Evolutionary conservation across 2,888 invertebrate species (phyloP), one percentile per base, ranked within the genome.

Genomic region (Fissipunctia ypsillon): DNA sequence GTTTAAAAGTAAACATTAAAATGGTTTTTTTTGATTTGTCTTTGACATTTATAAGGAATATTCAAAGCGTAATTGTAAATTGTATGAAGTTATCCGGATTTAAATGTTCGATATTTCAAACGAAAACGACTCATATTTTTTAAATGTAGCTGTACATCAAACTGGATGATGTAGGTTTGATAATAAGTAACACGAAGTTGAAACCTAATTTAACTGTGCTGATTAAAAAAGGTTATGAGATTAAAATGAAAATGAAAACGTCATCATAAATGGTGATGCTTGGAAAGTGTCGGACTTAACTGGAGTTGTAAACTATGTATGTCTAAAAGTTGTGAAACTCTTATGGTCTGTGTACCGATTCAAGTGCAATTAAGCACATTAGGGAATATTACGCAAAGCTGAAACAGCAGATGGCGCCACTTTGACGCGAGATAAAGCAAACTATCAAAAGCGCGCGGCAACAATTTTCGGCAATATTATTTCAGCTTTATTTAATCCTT

Each of bases 81-180:
- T 35, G 16, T 45, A 63, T 67, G 10, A 66, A 70, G 35, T 41
- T 41, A 41, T 43, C 9, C 45, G 6, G 28, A 78, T 78, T 67
- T 45, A n/a, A 65, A 43, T 66, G 12, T 60, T 72, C 14, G 7
- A 63, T 45, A 61, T 59, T 66, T 54, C 35, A 38, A 64, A 68
- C 25, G 31, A 54, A 67, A 38, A 38, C 35, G 25, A 41, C 48
- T 45, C 10, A 31, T 48, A 43, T 64, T 50, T 54, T 59, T 41
- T 14, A 56, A 63, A 69, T 41, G 4, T 35, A 45, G 54, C 43
- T 35, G 54, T 31, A 38, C 41, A 35, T 69, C 31, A 70, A 68
- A 52, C 50, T 45, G 38, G 16, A n/a, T 52, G 31, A 61, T 41
- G 59, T 52, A 60, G 48, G 48, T 65, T 72, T 31, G 25, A 67